A percentile compares a stretch with the other conserved stretches of the same genome.
These are phyloP conservation scores for Trachelus troglodyta DNA, from an alignment of 2,888 invertebrate genomes.

Conservation along the genomic window DNA sequence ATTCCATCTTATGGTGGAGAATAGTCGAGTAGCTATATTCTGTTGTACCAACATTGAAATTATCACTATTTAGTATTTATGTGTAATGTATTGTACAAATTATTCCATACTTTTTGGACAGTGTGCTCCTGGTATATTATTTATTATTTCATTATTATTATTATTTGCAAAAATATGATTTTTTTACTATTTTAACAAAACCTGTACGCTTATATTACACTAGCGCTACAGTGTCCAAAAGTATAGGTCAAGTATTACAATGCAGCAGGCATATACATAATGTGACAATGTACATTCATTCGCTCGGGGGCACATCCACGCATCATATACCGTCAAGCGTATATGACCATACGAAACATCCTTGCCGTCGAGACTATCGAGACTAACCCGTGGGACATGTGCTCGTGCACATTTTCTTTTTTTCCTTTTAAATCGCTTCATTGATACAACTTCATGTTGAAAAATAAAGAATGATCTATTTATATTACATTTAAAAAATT, in stretches of 20 bases:
- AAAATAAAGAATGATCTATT: conserved; percentile 62
- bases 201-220: conserved; percentile 37
- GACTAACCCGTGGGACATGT: conserved; percentile 34
- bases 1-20: conserved; percentile 56
- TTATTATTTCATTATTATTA: conserved; percentile 18
- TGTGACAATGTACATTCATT: conserved; percentile 28
- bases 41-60: conserved; percentile 61
- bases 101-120: conserved; percentile 62
- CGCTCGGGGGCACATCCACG: conserved; percentile 25
- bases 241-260: conserved; percentile 60
- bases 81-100: conserved; percentile 61
- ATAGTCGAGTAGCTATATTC: conserved; percentile 53
- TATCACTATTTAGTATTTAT: conserved; percentile 51
- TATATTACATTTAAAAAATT: conserved; percentile 56
- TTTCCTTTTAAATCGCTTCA: conserved; percentile 12
- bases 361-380: conserved; percentile 33
- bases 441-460: conserved; percentile 43
- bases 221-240: conserved; percentile 59
- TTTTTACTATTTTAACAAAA: conserved; percentile 51
- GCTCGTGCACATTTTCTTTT: conserved; percentile 51
- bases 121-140: conserved; percentile 45
- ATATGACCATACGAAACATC: conserved; percentile 33
- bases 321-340: conserved; percentile 38
- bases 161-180: conserved; percentile 58
- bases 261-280: conserved; percentile 44